Evolutionary conservation across 2,888 invertebrate species (phyloP).

Genomic region (Drosophila conformis): DNA sequence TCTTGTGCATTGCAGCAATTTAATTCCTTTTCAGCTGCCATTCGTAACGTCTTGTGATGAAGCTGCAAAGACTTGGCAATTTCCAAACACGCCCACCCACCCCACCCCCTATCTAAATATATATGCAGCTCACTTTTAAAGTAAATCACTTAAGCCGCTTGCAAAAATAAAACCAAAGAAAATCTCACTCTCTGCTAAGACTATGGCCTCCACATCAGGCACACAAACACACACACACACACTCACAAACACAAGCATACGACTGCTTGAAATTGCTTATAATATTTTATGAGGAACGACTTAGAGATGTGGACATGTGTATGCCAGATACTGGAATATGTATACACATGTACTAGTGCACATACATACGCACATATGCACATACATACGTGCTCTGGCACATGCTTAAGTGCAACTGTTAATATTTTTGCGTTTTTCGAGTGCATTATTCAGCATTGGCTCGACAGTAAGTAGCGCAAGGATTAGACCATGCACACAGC

Average conservation of each 20-base stretch:
- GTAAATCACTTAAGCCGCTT: slow-evolving; percentile 73
- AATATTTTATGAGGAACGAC: slow-evolving; percentile 39
- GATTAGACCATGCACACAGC: slow-evolving; percentile 66
- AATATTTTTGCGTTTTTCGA: slow-evolving; percentile 58
- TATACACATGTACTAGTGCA: slow-evolving; percentile 2
- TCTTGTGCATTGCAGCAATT: slow-evolving; percentile 61
- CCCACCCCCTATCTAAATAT: neutral
- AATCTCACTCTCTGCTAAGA: slow-evolving; percentile 29
- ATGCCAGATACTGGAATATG: neutral
- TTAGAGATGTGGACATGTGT: slow-evolving; percentile 20
- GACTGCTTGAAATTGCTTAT: slow-evolving; percentile 14
- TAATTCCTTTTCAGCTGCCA: slow-evolving; percentile 73
- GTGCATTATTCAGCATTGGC: slow-evolving; percentile 68
- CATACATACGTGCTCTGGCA: neutral
- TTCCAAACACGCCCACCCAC: slow-evolving; percentile 2
- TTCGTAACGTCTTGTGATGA: slow-evolving; percentile 74
- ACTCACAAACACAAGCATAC: neutral
- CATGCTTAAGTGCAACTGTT: slow-evolving; percentile 44
- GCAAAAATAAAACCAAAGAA: slow-evolving; percentile 63
- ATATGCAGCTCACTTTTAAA: slow-evolving; percentile 45
- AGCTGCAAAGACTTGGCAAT: slow-evolving; percentile 60
- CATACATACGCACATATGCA: neutral
- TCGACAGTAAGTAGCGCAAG: slow-evolving; percentile 69
- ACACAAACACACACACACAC: slow-evolving; percentile 6
- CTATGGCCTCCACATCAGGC: slow-evolving; percentile 7